Conservation (phyloP, 2,113 vertebrate species). For the Cepphus grylle region DNA sequence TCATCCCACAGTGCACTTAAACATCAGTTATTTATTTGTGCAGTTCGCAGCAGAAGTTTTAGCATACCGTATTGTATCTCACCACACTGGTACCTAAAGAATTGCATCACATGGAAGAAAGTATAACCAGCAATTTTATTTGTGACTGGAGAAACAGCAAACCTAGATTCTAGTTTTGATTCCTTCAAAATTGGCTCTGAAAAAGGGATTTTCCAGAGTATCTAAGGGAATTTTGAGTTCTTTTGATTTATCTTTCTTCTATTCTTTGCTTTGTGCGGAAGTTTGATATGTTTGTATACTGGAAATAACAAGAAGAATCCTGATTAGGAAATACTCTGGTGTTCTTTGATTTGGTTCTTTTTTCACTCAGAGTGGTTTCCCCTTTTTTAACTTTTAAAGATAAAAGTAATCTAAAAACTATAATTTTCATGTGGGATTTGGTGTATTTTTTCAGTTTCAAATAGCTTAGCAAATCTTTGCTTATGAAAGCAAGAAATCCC, state of each 20-base stretch:
- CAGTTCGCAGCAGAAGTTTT: background rate
- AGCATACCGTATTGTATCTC: background rate
- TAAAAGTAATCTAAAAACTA: background rate
- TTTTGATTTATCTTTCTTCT: background rate
- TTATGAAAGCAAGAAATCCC: background rate
- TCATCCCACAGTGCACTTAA: background rate
- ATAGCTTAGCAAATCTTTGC: background rate
- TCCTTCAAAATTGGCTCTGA: background rate
- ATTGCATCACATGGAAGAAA: background rate
- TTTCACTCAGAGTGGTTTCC: background rate
- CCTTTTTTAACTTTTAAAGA: background rate
- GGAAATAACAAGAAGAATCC: background rate
- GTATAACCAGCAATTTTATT: background rate
- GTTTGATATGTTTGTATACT: background rate
- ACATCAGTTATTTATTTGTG: conserved; percentile 12
- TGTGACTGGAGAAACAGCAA: background rate
- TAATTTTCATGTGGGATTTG: background rate
- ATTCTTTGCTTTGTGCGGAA: background rate
- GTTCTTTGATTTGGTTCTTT: background rate
- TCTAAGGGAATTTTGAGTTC: background rate
- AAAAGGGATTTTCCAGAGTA: background rate
- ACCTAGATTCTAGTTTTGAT: background rate
- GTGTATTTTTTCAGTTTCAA: background rate
- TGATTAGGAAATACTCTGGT: background rate
- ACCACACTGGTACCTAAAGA: background rate